Conservation (phyloP, 2,113 vertebrate genomes). For the Lucifuga dentata region DNA sequence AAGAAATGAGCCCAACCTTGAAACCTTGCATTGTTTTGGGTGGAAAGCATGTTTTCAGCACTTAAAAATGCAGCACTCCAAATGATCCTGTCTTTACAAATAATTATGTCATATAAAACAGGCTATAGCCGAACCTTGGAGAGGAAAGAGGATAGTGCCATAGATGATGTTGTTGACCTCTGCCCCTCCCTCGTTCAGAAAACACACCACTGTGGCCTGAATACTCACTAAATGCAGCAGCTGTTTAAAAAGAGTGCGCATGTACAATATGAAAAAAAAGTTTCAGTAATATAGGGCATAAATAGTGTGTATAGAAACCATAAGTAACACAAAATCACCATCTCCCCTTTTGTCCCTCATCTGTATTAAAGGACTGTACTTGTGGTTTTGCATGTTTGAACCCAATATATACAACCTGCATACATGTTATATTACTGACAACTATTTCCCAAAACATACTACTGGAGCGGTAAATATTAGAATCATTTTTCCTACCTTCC, state of each 20-base stretch:
- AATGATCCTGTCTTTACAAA: slow-evolving; percentile 27
- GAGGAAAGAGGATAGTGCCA: slow-evolving; percentile 24
- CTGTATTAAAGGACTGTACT: too few species aligned
- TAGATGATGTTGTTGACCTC: slow-evolving; percentile 45
- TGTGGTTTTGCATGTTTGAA: too few species aligned
- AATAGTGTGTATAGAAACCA: too few species aligned
- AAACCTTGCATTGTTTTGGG: slow-evolving; percentile 46
- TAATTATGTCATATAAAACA: slow-evolving; percentile 17
- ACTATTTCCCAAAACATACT: too few species aligned
- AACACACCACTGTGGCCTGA: slow-evolving; percentile 26
- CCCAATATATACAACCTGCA: too few species aligned
- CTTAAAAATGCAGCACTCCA: slow-evolving; percentile 24
- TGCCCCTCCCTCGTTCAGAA: slow-evolving; percentile 31
- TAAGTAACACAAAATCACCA: too few species aligned
- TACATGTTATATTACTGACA: too few species aligned
- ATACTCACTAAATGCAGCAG: slow-evolving; percentile 21
- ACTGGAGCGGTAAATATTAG: too few species aligned
- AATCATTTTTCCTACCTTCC: too few species aligned
- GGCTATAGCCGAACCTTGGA: slow-evolving; percentile 27
- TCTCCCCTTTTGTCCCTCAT: background rate
- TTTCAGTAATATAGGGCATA: too few species aligned
- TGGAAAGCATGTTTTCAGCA: slow-evolving; percentile 20
- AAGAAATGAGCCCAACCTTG: slow-evolving; percentile 50
- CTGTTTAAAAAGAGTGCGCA: slow-evolving; percentile 19
- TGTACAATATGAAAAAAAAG: slow-evolving; percentile 3